Evolutionary conservation across 2,113 vertebrate genomes (phyloP).

Genomic region (Platanista minor): DNA sequence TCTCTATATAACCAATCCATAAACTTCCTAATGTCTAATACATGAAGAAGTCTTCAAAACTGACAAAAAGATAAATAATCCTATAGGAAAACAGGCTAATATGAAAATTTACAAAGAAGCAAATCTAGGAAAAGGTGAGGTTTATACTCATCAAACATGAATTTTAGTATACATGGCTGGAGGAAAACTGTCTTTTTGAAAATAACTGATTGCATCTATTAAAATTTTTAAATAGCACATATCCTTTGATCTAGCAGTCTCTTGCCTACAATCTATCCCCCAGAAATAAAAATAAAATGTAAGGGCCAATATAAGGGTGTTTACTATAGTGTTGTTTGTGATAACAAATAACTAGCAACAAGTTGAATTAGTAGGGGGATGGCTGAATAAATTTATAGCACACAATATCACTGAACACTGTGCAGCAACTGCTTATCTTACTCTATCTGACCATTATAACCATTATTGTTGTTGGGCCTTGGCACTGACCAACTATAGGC

Average conservation of each 20-base stretch:
- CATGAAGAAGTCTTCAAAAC: not conserved
- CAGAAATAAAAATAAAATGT: conserved; percentile 20
- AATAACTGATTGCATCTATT: not conserved
- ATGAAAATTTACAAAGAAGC: conserved; percentile 14
- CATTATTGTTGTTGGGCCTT: not conserved
- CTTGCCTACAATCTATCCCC: not conserved
- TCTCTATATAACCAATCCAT: not conserved
- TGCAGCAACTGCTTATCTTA: not conserved
- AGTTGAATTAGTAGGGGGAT: not conserved
- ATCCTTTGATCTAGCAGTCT: not conserved
- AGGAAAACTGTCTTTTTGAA: not conserved
- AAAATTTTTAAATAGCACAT: not conserved
- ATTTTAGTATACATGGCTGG: not conserved
- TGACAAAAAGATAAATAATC: not conserved
- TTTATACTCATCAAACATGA: not conserved
- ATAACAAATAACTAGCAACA: not conserved
- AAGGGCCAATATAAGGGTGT: not conserved
- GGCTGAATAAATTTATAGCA: not conserved
- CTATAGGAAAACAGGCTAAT: not conserved
- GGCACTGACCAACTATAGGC: not conserved
- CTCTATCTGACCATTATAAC: not conserved
- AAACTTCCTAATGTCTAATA: not conserved
- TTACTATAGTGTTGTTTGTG: not conserved
- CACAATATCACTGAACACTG: not conserved
- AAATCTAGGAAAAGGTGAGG: not conserved